Base-by-base conservation (phyloP, 2,888 invertebrate species). In the Eulithis testata region DNA sequence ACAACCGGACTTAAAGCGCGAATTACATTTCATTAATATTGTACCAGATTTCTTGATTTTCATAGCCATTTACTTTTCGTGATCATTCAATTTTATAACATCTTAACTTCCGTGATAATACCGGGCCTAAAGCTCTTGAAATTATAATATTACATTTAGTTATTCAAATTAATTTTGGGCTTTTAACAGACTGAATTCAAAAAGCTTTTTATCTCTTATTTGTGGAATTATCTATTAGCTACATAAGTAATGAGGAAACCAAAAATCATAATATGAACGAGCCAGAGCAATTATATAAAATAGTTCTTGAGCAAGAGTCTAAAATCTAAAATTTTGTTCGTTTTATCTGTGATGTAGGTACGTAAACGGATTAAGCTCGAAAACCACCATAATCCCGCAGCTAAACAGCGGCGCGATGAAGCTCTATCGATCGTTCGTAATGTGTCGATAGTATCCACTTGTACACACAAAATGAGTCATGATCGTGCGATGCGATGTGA, bases 381-480 rank as follows among this genome's bases (percentile, higher is more conserved):
- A 21, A 65, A 55, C 53, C 21, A 47, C 52, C 43, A 58, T 65
- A 65, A 65, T 61, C 57, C 65, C 45, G 21, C 53, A 50, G 52
- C 57, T 59, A 55, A 55, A 61, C 61, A 61, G 36, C 65, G 49
- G 43, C 60, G 47, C 53, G 57, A 58, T 65, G 65, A 56, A 40
- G 52, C 49, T 54, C 36, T 53, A 58, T 57, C 61, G 61, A 61
- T 61, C 53, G 55, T 45, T 44, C 21, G 61, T 65, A 53, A 65
- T 59, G 58, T 59, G 49, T 58, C 31, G 49, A 50, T 47, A 37
- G 58, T 43, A 50, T 43, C 21, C 36, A 56, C 47, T 36, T 49
- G 53, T 36, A 63, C 85, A 79, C 83, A 88, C 85, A 88, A 62
- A 90, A 91, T 89, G 88, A 89, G 87, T 85, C 84, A 83, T 87